Evolutionary conservation across 1,140 invertebrate species (phyloP).

Genomic region (Drosophila pruinosa): DNA sequence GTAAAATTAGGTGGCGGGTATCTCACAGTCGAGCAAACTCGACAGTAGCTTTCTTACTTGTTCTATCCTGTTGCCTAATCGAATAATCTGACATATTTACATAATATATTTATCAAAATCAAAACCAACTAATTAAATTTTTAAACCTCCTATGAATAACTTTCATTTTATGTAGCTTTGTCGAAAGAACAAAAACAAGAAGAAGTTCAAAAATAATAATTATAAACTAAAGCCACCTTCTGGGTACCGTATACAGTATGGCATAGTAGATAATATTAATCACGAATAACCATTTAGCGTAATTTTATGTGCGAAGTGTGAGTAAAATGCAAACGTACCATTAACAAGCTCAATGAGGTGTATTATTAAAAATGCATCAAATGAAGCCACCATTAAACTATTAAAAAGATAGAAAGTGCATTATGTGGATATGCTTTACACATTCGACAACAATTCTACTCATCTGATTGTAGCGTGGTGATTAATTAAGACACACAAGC

Average conservation of each 20-base stretch:
- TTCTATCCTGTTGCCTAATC: too few relatives aligned
- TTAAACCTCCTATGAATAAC: too few relatives aligned
- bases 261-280: background rate
- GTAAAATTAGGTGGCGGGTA: too few relatives aligned
- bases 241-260: background rate
- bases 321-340: constrained; percentile 6
- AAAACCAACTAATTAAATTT: too few relatives aligned
- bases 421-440: constrained; percentile 17
- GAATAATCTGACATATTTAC: too few relatives aligned
- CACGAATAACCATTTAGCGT: background rate
- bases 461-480: constrained; percentile 29
- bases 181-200: too few relatives aligned
- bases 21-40: too few relatives aligned
- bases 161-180: too few relatives aligned
- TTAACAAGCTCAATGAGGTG: constrained; percentile 2
- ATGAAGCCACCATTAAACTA: constrained; percentile 63
- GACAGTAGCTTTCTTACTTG: too few relatives aligned
- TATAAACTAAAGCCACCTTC: background rate
- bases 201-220: too few relatives aligned
- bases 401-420: constrained; percentile 63
- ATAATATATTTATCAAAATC: too few relatives aligned
- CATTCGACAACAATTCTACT: constrained; percentile 1
- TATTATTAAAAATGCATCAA: constrained; percentile 48
- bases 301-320: background rate
- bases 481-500: constrained; percentile 62